These are phyloP conservation scores for Pontoporia blainvillei DNA, from an alignment of 2,113 vertebrate genomes.

Conservation along the genomic window DNA sequence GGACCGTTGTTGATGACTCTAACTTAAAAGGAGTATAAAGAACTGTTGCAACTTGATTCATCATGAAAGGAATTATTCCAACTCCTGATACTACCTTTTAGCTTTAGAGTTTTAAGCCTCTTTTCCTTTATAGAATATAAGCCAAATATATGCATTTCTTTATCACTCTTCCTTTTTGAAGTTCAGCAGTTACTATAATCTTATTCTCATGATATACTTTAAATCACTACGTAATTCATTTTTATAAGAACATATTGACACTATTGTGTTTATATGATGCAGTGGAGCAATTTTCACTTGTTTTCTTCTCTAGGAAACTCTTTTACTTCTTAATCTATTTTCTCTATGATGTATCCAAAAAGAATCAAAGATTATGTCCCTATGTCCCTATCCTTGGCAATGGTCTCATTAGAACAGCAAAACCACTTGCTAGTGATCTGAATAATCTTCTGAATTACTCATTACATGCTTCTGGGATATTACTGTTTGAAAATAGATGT, in stretches of 20 bases:
- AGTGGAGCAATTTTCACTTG: not conserved
- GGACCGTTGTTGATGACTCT: not conserved
- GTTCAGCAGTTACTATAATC: slow-evolving; percentile 19
- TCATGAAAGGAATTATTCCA: not conserved
- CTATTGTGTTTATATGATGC: not conserved
- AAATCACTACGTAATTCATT: slow-evolving; percentile 51
- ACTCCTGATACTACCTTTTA: not conserved
- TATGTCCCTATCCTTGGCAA: not conserved
- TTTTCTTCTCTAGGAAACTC: not conserved
- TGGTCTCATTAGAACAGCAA: not conserved
- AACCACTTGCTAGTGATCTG: not conserved
- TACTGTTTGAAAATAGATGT: not conserved
- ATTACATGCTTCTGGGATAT: not conserved
- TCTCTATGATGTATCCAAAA: slow-evolving; percentile 6
- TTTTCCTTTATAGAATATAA: not conserved
- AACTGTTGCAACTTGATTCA: not conserved
- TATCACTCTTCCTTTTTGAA: not conserved
- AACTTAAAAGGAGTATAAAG: not conserved
- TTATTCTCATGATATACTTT: slow-evolving; percentile 40
- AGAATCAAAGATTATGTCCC: not conserved
- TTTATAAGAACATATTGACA: slow-evolving; percentile 45
- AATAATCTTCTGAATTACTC: slow-evolving; percentile 9
- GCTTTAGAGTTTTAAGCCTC: not conserved
- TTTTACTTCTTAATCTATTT: not conserved
- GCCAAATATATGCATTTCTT: not conserved